These are phyloP conservation scores for Agapostemon virescens DNA, from an alignment of 2,888 invertebrate species.

Conservation along the genomic window DNA sequence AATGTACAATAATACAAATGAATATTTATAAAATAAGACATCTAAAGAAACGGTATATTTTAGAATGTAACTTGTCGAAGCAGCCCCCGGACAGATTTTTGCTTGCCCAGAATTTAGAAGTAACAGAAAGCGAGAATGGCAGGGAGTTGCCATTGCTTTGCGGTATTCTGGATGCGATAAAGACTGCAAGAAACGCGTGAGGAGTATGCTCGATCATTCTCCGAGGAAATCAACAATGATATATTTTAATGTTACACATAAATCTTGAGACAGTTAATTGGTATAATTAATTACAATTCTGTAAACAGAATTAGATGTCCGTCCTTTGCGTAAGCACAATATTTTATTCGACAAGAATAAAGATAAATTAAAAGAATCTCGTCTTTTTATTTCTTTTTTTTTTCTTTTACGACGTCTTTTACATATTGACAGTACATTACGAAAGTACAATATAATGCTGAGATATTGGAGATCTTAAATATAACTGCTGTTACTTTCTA, in stretches of 20 bases:
- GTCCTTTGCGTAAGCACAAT: conserved; percentile 9
- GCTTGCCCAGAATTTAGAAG: conserved; percentile 79
- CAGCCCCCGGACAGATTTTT: conserved; percentile 74
- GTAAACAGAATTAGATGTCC: conserved; percentile 20
- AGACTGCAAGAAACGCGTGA: conserved; percentile 69
- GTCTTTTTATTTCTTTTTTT: conserved; percentile 72
- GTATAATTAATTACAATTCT: conserved; percentile 16
- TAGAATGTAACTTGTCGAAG: conserved; percentile 76
- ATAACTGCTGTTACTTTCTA: conserved; percentile 57
- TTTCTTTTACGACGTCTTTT: conserved; percentile 74
- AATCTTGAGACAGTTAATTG: neutral
- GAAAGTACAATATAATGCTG: conserved; percentile 75
- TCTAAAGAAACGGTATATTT: conserved; percentile 45
- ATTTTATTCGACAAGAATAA: conserved; percentile 36
- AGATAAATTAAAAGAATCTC: conserved; percentile 68
- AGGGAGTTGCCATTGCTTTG: conserved; percentile 82
- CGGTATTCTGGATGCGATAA: conserved; percentile 82
- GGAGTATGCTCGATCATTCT: conserved; percentile 27
- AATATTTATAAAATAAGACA: neutral
- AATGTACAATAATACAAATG: conserved; percentile 8
- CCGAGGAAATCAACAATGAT: neutral
- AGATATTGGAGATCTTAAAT: conserved; percentile 61
- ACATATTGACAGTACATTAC: conserved; percentile 75
- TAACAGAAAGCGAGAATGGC: conserved; percentile 82
- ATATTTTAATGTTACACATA: neutral